Conservation (phyloP, 2,113 vertebrate species). For the Elachura formosa region DNA sequence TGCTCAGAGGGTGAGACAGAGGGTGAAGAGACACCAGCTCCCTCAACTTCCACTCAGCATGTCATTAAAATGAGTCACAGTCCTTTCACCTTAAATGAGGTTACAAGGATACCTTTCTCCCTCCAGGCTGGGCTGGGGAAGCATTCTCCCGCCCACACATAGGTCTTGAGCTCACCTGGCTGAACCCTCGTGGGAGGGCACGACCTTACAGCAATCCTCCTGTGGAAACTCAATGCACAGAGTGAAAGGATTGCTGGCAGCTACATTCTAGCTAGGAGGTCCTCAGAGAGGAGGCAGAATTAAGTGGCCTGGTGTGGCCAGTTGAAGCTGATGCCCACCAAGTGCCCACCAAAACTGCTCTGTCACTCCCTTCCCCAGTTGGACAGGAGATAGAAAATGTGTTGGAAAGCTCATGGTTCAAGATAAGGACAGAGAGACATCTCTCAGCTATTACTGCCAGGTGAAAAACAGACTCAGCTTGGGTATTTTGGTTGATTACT, state of each 20-base stretch:
- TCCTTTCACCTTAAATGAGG: not conserved
- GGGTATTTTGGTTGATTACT: not conserved
- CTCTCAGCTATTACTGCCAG: not conserved
- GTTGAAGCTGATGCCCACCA: not conserved
- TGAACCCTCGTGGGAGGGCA: not conserved
- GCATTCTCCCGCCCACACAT: not conserved
- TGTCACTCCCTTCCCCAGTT: not conserved
- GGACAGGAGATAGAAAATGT: not conserved
- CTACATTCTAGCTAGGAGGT: not conserved
- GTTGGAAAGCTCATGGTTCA: not conserved
- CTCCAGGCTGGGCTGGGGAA: not conserved
- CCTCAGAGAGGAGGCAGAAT: not conserved
- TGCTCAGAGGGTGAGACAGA: not conserved
- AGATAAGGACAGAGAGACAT: not conserved
- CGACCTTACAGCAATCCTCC: not conserved
- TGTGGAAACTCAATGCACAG: not conserved
- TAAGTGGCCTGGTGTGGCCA: not conserved
- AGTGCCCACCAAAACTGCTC: not conserved
- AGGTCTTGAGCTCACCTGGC: fast-evolving
- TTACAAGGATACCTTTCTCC: not conserved
- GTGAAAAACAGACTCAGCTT: not conserved
- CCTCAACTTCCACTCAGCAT: not conserved
- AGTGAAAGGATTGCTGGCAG: not conserved
- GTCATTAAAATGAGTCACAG: not conserved
- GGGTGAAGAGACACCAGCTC: not conserved